Conservation (phyloP, 2,113 vertebrate genomes). For the Heloderma charlesbogerti region DNA sequence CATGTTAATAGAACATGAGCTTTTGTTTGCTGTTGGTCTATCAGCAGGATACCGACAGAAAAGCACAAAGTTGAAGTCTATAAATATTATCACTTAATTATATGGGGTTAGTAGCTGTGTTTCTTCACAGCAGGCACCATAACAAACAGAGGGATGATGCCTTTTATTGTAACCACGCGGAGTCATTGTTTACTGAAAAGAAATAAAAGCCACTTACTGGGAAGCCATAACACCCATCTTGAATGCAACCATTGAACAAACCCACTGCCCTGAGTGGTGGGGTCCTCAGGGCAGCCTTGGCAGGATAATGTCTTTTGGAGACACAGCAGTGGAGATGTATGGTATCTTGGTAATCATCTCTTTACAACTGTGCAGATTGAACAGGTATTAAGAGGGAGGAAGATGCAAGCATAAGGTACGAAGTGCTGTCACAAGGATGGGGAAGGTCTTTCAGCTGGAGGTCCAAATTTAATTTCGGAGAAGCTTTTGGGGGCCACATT, state of each 20-base stretch:
- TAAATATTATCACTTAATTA: constrained; percentile 70
- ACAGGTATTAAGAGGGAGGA: neutral
- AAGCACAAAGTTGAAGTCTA: constrained; percentile 55
- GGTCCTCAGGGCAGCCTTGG: neutral
- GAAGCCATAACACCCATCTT: neutral
- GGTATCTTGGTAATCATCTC: neutral
- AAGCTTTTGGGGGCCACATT: too few species aligned
- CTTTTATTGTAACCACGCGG: neutral
- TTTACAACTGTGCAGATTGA: neutral
- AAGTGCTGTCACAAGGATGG: too few species aligned
- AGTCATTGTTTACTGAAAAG: neutral
- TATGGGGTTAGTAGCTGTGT: constrained; percentile 51
- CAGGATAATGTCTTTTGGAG: neutral
- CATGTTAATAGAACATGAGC: constrained; percentile 46
- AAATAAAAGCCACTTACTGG: constrained; percentile 15
- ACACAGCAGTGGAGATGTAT: neutral
- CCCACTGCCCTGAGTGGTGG: neutral
- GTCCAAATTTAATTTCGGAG: too few species aligned
- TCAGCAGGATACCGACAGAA: constrained; percentile 65
- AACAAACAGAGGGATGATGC: neutral
- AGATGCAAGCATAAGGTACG: neutral
- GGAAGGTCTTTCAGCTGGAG: too few species aligned
- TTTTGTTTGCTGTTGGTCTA: constrained; percentile 66
- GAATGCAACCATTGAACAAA: neutral
- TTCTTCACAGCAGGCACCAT: constrained; percentile 58